Evolutionary conservation across 2,888 invertebrate species (phyloP).

Genomic region (Rhingia rostrata): DNA sequence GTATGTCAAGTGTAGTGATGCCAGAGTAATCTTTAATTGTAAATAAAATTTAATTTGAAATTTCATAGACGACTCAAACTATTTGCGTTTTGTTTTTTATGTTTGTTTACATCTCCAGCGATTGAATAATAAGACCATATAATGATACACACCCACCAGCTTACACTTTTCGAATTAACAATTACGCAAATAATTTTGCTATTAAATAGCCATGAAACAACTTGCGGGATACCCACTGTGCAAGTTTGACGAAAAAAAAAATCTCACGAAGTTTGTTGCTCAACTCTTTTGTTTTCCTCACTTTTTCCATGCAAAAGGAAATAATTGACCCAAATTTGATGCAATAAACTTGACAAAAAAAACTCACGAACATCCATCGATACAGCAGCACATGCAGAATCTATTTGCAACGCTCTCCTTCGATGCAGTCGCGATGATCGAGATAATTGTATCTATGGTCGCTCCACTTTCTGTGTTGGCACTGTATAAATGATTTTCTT

Average conservation of each 20-base stretch:
- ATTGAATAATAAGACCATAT: slow-evolving; percentile 23
- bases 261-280: slow-evolving; percentile 47
- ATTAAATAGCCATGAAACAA: slow-evolving; percentile 2
- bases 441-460: slow-evolving; percentile 44
- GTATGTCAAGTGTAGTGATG: slow-evolving; percentile 16
- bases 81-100: not conserved
- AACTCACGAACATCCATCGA: slow-evolving; percentile 13
- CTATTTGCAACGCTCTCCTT: slow-evolving; percentile 28
- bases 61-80: slow-evolving; percentile 4
- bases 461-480: slow-evolving; percentile 32
- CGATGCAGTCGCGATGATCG: slow-evolving; percentile 28
- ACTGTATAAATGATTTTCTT: slow-evolving; percentile 33
- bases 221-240: not conserved
- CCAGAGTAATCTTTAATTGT: slow-evolving; percentile 10
- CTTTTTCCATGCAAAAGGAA: slow-evolving; percentile 8
- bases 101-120: slow-evolving; percentile 40
- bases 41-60: slow-evolving; percentile 17
- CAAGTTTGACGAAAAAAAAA: not conserved
- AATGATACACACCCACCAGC: slow-evolving; percentile 12
- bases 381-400: slow-evolving; percentile 24
- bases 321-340: slow-evolving; percentile 40
- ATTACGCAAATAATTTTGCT: slow-evolving; percentile 24
- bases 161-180: slow-evolving; percentile 6
- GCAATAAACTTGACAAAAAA: slow-evolving; percentile 32
- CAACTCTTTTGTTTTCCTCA: slow-evolving; percentile 47